Base-by-base conservation (phyloP, 2,888 invertebrate genomes). In the Aplocera efformata region DNA sequence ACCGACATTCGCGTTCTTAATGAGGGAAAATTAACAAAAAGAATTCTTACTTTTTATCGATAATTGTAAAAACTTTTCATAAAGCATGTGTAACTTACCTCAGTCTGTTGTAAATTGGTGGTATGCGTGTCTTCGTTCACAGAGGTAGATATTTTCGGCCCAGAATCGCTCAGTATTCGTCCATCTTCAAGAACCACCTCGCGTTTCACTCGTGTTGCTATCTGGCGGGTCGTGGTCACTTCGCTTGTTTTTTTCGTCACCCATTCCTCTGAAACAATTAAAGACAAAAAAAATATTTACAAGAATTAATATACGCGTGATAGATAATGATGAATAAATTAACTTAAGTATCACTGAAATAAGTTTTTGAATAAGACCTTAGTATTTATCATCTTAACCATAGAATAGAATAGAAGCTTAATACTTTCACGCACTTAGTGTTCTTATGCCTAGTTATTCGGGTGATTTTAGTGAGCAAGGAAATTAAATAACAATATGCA, bases 91-190 rank as follows among this genome's bases (percentile, higher is more conserved):
- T 4, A 35, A 27, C 29, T 34, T 52, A 93, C 93, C 91, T 96
- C 96, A 43, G 95, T 95, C 64, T 96, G 94, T 69, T 96, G 94
- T 55, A 94, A 94, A 74, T 96, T 96, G 70, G 96, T 94, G 45
- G 95, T 96, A 68, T 96, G 94, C 30, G 95, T 94, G 72, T 97
- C 96, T 84, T 96, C 96, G 30, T 95, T 96, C 50, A 96, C 96
- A 54, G 95, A 95, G 53, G 96, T 96, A 57, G 96, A 96, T 67
- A 97, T 94, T 78, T 96, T 92, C 3, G 97, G 97, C 7, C 97
- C 97, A 2, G 96, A 93, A 82, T 97, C 97, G 58, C 93, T 94
- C 48, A 97, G 93, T 45, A 97, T 94, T 68, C 95, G 93, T 21
- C 97, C 97, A 89, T 97, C 96, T 89, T 97, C 96, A 54, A 96